Percentiles rank a stretch among this genome's conserved stretches.
Conservation (phyloP, 1,140 invertebrate species). For the Bacillus rossius region DNA sequence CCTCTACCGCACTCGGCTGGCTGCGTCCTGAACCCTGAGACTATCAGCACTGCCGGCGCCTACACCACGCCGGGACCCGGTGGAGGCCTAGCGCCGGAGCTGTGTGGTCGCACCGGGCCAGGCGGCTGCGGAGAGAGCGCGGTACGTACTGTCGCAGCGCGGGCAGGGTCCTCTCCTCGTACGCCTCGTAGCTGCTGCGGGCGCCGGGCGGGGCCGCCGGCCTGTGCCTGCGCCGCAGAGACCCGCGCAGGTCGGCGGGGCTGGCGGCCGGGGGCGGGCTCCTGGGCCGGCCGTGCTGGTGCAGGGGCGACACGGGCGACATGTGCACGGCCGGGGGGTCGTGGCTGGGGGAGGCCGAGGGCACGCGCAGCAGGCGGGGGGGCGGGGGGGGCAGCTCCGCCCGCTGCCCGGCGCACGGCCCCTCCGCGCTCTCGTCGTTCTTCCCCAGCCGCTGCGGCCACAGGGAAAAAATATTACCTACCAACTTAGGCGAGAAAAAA, state of each 20-base stretch:
- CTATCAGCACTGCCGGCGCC: too few species aligned
- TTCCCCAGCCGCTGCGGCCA: constrained; percentile 41
- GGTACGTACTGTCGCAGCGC: constrained; percentile 77
- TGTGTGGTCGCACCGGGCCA: too few species aligned
- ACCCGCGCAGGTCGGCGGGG: background rate
- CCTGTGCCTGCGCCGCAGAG: constrained; percentile 35
- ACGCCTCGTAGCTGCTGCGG: constrained; percentile 75
- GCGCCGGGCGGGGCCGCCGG: constrained; percentile 42
- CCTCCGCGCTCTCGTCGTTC: constrained; percentile 40
- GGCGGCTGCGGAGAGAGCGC: too few species aligned
- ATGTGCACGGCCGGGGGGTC: constrained; percentile 25
- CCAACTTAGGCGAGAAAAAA: too few species aligned
- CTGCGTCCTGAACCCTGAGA: too few species aligned
- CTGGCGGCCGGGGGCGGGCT: constrained; percentile 24
- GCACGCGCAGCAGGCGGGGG: constrained; percentile 5
- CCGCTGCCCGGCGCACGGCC: background rate
- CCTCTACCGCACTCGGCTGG: too few species aligned
- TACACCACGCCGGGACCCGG: too few species aligned
- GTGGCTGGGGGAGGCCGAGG: constrained; percentile 9
- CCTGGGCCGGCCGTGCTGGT: constrained; percentile 36
- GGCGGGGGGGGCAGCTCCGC: constrained; percentile 19
- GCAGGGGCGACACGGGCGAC: constrained; percentile 46
- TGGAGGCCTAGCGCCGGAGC: too few species aligned
- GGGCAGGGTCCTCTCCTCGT: constrained; percentile 78
- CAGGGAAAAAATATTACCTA: background rate